Percentiles rank a stretch among this genome's conserved stretches.
phyloP scores from a whole-genome alignment of 1,140 invertebrate species.

The Sarcophaga peregrina region DNA sequence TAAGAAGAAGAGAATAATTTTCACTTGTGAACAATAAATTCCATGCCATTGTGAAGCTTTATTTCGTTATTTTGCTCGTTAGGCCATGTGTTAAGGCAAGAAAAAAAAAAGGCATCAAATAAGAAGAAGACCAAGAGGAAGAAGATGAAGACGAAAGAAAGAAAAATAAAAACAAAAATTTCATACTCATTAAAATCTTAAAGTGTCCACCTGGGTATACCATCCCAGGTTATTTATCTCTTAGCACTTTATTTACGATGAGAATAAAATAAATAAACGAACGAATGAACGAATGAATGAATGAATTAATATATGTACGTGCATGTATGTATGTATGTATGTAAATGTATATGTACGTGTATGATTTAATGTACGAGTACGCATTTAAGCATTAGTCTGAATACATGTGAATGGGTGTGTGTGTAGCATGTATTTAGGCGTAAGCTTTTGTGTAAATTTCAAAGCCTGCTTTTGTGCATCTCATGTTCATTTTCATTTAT shows the following conservation, averaged over 20 bases:
- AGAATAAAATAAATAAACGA: neutral
- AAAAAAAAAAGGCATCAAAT: too few species aligned
- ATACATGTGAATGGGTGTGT: neutral
- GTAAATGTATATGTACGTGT: neutral
- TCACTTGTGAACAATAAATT: too few species aligned
- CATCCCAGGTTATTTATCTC: slow-evolving; percentile 14
- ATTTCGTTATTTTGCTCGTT: neutral
- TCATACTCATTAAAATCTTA: slow-evolving; percentile 16
- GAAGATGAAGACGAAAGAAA: too few species aligned
- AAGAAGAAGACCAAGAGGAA: too few species aligned
- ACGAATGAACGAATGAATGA: neutral
- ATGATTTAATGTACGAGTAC: too few species aligned
- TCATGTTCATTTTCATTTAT: neutral
- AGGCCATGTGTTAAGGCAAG: neutral
- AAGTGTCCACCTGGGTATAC: slow-evolving; percentile 13
- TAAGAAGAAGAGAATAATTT: too few species aligned
- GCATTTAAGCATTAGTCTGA: too few species aligned
- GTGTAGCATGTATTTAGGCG: slow-evolving; percentile 11
- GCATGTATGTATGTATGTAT: too few species aligned
- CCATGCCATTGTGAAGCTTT: too few species aligned
- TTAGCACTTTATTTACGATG: neutral
- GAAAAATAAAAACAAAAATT: too few species aligned
- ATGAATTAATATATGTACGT: neutral
- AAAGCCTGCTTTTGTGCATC: neutral
- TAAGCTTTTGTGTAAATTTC: slow-evolving; percentile 25